phyloP scores from a whole-genome alignment of 1,140 invertebrate genomes.

The Dolichoris vasculosae region DNA sequence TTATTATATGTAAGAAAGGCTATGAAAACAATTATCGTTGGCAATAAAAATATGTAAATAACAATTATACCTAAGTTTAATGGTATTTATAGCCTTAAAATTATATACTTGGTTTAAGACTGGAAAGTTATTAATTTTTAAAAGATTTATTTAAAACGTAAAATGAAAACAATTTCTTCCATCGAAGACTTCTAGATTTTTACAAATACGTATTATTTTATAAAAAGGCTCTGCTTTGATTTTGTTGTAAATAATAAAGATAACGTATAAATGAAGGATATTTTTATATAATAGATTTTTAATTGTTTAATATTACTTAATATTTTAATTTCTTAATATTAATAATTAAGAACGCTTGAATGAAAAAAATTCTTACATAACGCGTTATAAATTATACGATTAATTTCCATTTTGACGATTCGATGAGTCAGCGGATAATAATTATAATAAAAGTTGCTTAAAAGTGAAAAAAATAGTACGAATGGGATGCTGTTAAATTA shows the following conservation, averaged over 20 bases:
- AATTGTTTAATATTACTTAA: background rate
- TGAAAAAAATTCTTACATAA: background rate
- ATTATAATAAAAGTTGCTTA: background rate
- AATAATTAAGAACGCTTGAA: background rate
- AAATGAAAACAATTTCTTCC: background rate
- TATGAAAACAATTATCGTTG: background rate
- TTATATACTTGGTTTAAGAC: background rate
- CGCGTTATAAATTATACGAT: background rate
- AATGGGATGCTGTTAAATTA: background rate
- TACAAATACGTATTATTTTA: background rate
- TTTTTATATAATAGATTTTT: background rate
- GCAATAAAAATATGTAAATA: background rate
- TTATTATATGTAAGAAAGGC: background rate
- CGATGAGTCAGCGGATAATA: background rate
- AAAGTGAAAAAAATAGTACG: slow-evolving; percentile 8
- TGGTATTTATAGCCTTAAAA: background rate
- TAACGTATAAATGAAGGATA: background rate
- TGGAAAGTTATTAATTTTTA: background rate
- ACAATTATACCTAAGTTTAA: background rate
- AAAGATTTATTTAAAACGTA: background rate
- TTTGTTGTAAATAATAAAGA: background rate
- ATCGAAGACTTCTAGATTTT: background rate
- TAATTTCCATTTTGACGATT: background rate
- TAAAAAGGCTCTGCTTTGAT: too few species aligned
- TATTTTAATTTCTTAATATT: background rate